phyloP scores from a whole-genome alignment of 2,888 invertebrate species.

The Antheraea yamamai region DNA sequence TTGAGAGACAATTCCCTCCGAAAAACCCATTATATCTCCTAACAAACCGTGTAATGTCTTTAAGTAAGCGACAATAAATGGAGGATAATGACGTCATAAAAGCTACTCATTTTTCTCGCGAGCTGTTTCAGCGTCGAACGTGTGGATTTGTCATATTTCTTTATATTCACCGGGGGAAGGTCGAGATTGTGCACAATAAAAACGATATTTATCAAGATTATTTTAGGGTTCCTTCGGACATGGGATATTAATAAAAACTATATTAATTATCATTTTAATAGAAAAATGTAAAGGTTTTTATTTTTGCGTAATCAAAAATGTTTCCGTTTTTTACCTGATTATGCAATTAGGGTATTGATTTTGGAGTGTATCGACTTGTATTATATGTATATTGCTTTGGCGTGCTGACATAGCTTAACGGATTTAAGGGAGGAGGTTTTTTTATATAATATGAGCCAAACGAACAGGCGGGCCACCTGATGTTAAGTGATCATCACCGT shows the following conservation, averaged over 20 bases:
- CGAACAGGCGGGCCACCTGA: too few relatives aligned
- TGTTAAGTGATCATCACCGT: too few relatives aligned
- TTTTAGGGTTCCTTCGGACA: not conserved
- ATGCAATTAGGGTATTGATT: too few relatives aligned
- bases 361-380: too few relatives aligned
- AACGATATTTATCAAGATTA: constrained; percentile 6
- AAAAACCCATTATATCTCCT: constrained; percentile 27
- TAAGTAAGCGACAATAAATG: constrained; percentile 47
- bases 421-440: too few relatives aligned
- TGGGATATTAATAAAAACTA: not conserved
- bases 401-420: too few relatives aligned
- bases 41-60: constrained; percentile 44
- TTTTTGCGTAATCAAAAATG: too few relatives aligned
- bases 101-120: constrained; percentile 46
- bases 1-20: constrained; percentile 25
- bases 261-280: not conserved
- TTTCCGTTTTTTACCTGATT: too few relatives aligned
- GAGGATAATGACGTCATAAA: constrained; percentile 51
- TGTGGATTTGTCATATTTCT: constrained; percentile 28
- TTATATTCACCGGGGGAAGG: constrained; percentile 23
- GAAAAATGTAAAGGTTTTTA: not conserved
- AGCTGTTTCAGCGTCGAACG: constrained; percentile 29
- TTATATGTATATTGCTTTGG: too few relatives aligned
- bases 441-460: too few relatives aligned
- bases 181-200: constrained; percentile 9